phyloP scores from a whole-genome alignment of 2,113 vertebrate genomes.

The Tupaia chinensis region DNA sequence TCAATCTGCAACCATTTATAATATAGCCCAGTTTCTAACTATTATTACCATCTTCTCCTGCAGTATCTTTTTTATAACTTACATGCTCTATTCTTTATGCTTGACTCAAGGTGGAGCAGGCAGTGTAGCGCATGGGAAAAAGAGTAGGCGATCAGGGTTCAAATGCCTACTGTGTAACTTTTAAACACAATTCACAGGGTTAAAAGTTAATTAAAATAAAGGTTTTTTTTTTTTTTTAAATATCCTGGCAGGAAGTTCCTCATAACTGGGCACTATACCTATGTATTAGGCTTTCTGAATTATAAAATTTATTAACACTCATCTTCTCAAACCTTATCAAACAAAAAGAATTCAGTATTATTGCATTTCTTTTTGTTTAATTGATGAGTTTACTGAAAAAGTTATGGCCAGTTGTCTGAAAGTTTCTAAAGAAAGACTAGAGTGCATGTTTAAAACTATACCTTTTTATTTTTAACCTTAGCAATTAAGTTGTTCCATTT shows the following conservation, averaged over 20 bases:
- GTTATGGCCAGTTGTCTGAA: neutral
- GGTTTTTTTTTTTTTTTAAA: neutral
- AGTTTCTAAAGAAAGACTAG: neutral
- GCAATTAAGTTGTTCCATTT: neutral
- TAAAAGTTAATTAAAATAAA: slow-evolving; percentile 21
- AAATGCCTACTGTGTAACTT: neutral
- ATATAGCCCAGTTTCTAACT: slow-evolving; percentile 17
- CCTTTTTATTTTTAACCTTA: neutral
- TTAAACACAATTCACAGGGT: neutral
- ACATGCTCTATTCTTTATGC: neutral
- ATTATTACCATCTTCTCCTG: neutral
- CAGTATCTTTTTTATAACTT: neutral
- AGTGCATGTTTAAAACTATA: neutral
- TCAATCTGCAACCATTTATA: neutral
- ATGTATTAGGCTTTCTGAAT: neutral
- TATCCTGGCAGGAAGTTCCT: neutral
- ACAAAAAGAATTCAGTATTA: neutral
- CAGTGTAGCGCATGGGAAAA: neutral
- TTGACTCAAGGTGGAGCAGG: neutral
- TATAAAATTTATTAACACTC: neutral
- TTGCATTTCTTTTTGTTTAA: neutral
- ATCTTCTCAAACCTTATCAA: neutral
- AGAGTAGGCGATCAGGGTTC: neutral
- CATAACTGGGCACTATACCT: neutral
- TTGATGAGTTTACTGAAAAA: neutral